Evolutionary conservation across 2,888 invertebrate genomes (phyloP).

Genomic region (Agrilus cyanescens): DNA sequence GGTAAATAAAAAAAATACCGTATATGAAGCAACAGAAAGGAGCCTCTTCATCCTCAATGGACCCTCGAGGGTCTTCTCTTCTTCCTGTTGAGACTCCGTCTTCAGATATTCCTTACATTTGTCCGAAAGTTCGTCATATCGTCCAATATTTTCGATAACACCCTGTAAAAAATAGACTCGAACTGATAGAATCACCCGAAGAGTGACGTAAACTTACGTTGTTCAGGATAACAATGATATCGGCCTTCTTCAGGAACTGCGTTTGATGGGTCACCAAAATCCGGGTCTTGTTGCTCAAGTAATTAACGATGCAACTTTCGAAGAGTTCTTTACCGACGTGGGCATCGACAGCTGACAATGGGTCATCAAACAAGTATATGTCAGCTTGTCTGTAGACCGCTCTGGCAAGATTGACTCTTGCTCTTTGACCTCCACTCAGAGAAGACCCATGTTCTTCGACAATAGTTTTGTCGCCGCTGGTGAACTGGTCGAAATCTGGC

Average conservation of each 20-base stretch:
- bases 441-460: conserved; percentile 70
- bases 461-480: conserved; percentile 58
- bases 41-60: conserved; percentile 16
- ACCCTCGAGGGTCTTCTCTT: conserved; percentile 18
- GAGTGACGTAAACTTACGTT: too few relatives aligned
- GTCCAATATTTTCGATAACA: conserved; percentile 46
- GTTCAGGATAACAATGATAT: conserved; percentile 51
- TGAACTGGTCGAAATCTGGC: conserved; percentile 57
- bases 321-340: conserved; percentile 66
- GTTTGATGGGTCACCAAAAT: conserved; percentile 77
- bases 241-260: conserved; percentile 58
- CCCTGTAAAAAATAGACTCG: conserved; percentile 36
- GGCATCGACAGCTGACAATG: conserved; percentile 67
- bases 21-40: conserved; percentile 25
- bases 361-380: conserved; percentile 70
- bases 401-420: conserved; percentile 64
- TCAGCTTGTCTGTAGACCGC: conserved; percentile 67
- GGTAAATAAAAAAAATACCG: too few relatives aligned
- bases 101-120: conserved; percentile 29
- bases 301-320: conserved; percentile 53
- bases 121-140: conserved; percentile 43
- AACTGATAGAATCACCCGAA: too few relatives aligned
- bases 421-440: conserved; percentile 71
- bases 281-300: conserved; percentile 48
- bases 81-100: conserved; percentile 21